Evolutionary conservation across 2,888 invertebrate species (phyloP).

Genomic region (Trachelus iudaicus): DNA sequence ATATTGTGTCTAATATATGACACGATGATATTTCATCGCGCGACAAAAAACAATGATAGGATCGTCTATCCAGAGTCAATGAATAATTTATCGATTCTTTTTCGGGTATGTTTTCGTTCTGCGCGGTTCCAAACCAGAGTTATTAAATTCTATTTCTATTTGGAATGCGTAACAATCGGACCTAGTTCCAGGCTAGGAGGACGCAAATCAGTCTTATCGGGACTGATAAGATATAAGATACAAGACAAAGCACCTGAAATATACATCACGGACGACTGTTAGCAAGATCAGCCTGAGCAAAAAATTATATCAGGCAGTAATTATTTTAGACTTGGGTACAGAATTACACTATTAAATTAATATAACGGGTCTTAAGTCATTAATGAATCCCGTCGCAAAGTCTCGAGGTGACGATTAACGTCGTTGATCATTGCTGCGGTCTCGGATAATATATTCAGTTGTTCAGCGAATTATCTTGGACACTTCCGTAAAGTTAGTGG

Average conservation of each 20-base stretch:
- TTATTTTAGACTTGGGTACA: background rate
- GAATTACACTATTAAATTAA: background rate
- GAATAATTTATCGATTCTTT: background rate
- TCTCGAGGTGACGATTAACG: background rate
- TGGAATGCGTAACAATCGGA: too few species aligned
- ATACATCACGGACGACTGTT: background rate
- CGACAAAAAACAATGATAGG: background rate
- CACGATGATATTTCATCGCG: background rate
- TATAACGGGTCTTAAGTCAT: background rate
- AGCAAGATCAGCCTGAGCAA: background rate
- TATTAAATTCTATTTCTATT: too few species aligned
- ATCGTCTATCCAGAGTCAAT: background rate
- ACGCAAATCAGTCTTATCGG: too few species aligned
- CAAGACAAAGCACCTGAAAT: too few species aligned
- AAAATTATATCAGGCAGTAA: background rate
- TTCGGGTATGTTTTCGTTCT: too few species aligned
- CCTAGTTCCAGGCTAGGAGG: too few species aligned
- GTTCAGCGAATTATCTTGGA: background rate
- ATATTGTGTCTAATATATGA: background rate
- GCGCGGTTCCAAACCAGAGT: too few species aligned
- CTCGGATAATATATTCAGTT: background rate
- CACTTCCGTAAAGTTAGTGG: background rate
- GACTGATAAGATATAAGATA: too few species aligned
- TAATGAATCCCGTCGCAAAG: background rate
- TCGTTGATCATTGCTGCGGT: background rate